phyloP scores from a whole-genome alignment of 2,888 invertebrate species.

The Biston stratarius region DNA sequence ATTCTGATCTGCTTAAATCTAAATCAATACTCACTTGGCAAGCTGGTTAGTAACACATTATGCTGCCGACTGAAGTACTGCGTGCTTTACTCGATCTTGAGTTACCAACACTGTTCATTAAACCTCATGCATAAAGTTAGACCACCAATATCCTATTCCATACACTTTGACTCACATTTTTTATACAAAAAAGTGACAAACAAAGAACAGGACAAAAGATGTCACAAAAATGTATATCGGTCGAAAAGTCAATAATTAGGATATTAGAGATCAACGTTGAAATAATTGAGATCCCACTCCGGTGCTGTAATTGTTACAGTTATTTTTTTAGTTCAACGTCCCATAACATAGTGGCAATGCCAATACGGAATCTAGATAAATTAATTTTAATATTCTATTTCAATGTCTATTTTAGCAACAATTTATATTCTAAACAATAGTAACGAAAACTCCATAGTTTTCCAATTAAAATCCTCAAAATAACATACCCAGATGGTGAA shows the following conservation, averaged over 20 bases:
- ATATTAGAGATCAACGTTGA: constrained; percentile 4
- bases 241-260: not conserved
- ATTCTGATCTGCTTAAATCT: not conserved
- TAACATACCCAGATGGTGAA: too few relatives aligned
- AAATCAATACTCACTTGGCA: constrained; percentile 24
- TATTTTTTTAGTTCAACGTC: not conserved
- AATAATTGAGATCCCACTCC: constrained; percentile 8
- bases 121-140: constrained; percentile 26
- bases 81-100: constrained; percentile 23
- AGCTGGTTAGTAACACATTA: constrained; percentile 31
- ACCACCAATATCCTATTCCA: constrained; percentile 2
- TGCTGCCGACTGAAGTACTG: constrained; percentile 22
- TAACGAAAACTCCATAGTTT: too few relatives aligned
- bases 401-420: not conserved
- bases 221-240: too few relatives aligned
- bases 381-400: not conserved
- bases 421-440: too few relatives aligned
- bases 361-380: not conserved
- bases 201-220: too few relatives aligned
- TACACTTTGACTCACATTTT: not conserved
- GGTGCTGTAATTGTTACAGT: not conserved
- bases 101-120: constrained; percentile 2
- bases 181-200: not conserved
- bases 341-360: not conserved
- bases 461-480: too few relatives aligned